phyloP scores from a whole-genome alignment of 2,888 invertebrate species.

The Dastarcus helophoroides region DNA sequence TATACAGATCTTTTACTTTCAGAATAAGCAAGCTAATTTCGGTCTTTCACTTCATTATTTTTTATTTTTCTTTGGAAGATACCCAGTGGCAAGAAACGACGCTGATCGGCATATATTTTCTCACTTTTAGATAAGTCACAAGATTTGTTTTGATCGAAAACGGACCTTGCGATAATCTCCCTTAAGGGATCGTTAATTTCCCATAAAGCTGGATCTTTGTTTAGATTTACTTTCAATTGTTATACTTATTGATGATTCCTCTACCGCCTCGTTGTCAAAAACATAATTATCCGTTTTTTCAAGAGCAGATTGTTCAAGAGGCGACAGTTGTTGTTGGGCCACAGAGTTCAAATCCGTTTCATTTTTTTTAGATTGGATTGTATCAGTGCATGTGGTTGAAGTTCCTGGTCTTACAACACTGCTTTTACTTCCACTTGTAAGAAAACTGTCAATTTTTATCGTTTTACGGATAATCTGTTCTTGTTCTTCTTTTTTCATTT shows the following conservation, averaged over 20 bases:
- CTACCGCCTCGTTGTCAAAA: constrained; percentile 13
- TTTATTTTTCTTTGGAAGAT: constrained; percentile 5
- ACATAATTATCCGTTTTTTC: constrained; percentile 14
- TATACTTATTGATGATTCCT: constrained; percentile 10
- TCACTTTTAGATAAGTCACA: constrained; percentile 13
- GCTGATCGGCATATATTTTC: constrained; percentile 12
- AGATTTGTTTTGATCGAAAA: constrained; percentile 16
- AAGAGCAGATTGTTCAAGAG: constrained; percentile 14
- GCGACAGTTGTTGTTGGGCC: constrained; percentile 10
- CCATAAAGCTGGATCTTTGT: constrained; percentile 17
- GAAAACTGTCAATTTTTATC: constrained; percentile 9
- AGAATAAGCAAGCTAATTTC: constrained; percentile 12
- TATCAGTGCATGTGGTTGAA: constrained; percentile 4
- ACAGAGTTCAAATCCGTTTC: constrained; percentile 5
- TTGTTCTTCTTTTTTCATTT: constrained; percentile 10
- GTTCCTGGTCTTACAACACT: constrained; percentile 7
- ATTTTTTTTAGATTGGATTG: constrained; percentile 8
- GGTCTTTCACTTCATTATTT: constrained; percentile 11
- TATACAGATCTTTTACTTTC: constrained; percentile 13
- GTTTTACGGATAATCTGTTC: constrained; percentile 10
- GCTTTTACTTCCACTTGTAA: constrained; percentile 9
- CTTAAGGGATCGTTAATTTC: constrained; percentile 15
- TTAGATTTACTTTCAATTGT: constrained; percentile 14
- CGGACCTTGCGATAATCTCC: constrained; percentile 16
- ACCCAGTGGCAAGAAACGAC: constrained; percentile 13